phyloP scores from a whole-genome alignment of 2,888 invertebrate species.

The Syritta pipiens region DNA sequence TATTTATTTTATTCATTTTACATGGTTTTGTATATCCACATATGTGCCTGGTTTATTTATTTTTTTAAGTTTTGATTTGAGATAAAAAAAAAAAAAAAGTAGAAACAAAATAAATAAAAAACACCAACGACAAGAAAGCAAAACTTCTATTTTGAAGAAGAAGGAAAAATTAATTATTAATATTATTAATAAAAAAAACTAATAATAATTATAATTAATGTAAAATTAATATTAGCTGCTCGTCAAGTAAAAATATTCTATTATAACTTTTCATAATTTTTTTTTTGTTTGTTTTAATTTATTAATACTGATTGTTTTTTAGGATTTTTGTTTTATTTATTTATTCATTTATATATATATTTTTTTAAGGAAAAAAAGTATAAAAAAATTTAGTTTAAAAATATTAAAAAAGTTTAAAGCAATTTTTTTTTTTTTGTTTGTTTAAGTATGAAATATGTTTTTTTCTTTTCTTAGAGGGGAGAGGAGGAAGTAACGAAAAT shows the following conservation, averaged over 20 bases:
- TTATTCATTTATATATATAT: slow-evolving; percentile 44
- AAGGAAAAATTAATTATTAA: slow-evolving; percentile 49
- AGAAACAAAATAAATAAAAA: slow-evolving; percentile 40
- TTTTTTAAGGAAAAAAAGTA: too few relatives aligned
- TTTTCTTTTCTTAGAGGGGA: slow-evolving; percentile 17
- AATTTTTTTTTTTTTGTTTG: slow-evolving; percentile 26
- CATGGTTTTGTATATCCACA: neutral
- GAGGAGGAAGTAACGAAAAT: slow-evolving; percentile 3
- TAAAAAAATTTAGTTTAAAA: neutral
- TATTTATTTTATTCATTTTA: neutral
- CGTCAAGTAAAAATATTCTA: slow-evolving; percentile 70
- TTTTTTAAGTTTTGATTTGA: slow-evolving; percentile 12
- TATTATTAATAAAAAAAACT: slow-evolving; percentile 44
- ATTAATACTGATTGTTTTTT: slow-evolving; percentile 19
- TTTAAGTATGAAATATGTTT: slow-evolving; percentile 37
- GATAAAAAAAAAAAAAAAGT: slow-evolving; percentile 17
- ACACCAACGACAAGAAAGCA: slow-evolving; percentile 66
- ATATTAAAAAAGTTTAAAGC: slow-evolving; percentile 33
- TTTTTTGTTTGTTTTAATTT: slow-evolving; percentile 36
- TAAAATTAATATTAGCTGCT: slow-evolving; percentile 38
- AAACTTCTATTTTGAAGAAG: slow-evolving; percentile 55
- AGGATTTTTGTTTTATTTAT: slow-evolving; percentile 32
- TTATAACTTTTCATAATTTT: slow-evolving; percentile 61
- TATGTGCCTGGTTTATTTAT: neutral
- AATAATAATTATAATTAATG: slow-evolving; percentile 46